Evolutionary conservation across 2,797 vertebrate genomes (phyloP).

Genomic region (Hyperoplus lanceolatus): DNA sequence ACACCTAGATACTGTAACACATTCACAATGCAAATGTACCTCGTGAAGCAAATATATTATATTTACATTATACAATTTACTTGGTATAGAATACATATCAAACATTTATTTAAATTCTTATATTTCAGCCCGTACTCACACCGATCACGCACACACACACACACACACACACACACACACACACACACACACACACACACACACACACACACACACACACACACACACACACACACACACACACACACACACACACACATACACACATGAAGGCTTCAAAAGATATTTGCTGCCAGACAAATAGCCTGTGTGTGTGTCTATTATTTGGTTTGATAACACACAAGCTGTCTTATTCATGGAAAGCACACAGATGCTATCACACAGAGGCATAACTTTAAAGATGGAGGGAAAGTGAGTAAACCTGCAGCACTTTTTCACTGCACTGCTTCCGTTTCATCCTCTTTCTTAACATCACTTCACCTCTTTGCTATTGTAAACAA

Average conservation of each 20-base stretch:
- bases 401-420: slow-evolving; percentile 33
- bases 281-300: slow-evolving; percentile 30
- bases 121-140: neutral
- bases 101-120: neutral
- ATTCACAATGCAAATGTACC: neutral
- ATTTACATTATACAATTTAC: no score
- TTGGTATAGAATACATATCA: neutral
- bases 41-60: neutral
- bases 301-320: slow-evolving; percentile 14
- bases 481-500: slow-evolving; percentile 46
- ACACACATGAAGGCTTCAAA: slow-evolving; percentile 5
- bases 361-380: slow-evolving; percentile 52
- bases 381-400: slow-evolving; percentile 31
- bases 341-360: slow-evolving; percentile 45
- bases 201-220: neutral
- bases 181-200: neutral
- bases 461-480: slow-evolving; percentile 45
- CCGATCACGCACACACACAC: slow-evolving; percentile 6
- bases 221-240: slow-evolving; percentile 9
- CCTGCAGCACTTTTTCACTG: slow-evolving; percentile 21
- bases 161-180: neutral
- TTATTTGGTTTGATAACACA: slow-evolving; percentile 43
- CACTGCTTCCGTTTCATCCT: slow-evolving; percentile 28
- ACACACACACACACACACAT: slow-evolving; percentile 4
- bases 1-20: slow-evolving; percentile 35